A percentile compares a stretch with the other conserved stretches of the same genome.
These are phyloP conservation scores for Seriola dumerili DNA, from an alignment of 2,113 vertebrate genomes.

Conservation along the genomic window DNA sequence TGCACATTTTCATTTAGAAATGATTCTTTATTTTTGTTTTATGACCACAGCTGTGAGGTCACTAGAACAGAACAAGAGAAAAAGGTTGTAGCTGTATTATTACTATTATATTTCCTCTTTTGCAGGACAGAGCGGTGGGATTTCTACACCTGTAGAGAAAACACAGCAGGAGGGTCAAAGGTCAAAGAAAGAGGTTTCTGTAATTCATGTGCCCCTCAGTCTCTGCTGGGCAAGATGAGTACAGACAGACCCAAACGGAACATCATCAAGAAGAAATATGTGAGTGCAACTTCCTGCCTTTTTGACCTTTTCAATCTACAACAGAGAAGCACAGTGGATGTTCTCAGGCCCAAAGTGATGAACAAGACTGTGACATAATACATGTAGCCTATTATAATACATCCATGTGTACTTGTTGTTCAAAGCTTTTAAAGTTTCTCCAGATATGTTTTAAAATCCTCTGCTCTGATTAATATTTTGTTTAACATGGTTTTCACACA, in stretches of 20 bases:
- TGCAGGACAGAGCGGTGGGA: constrained; percentile 15
- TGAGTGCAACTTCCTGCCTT: constrained; percentile 23
- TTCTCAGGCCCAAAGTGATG: no score
- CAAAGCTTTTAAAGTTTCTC: no score
- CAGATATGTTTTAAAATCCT: no score
- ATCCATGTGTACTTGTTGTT: no score
- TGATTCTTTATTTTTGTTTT: no score
- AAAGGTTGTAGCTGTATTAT: no score
- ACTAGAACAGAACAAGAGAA: not conserved
- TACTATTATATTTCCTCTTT: not conserved
- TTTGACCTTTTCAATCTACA: no score
- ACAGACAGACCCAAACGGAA: constrained; percentile 72
- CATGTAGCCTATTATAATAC: no score
- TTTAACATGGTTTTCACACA: no score
- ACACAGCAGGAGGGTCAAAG: not conserved
- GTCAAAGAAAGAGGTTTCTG: not conserved
- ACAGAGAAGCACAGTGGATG: no score
- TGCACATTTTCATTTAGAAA: not conserved
- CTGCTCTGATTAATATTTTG: no score
- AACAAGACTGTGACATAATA: no score
- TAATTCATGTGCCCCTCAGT: constrained; percentile 43
- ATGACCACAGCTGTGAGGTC: not conserved
- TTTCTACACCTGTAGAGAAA: constrained; percentile 1
- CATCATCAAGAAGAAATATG: constrained; percentile 74
- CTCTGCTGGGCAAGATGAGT: constrained; percentile 61